phyloP scores from a whole-genome alignment of 2,113 vertebrate species.

The Psittacara wagleri region DNA sequence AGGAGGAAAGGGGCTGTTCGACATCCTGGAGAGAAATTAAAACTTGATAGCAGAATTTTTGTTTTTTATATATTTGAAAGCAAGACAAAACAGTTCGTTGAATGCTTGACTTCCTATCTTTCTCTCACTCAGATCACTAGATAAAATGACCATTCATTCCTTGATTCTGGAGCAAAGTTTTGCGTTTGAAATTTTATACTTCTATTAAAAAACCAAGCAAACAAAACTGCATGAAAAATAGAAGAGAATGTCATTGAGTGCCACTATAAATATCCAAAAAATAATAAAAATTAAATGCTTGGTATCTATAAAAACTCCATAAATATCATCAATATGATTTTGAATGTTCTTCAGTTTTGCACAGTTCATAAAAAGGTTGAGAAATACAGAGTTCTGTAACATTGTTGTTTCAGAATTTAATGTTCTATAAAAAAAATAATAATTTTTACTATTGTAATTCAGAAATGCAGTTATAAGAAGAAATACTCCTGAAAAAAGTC shows the following conservation, averaged over 20 bases:
- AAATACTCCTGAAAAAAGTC: not conserved
- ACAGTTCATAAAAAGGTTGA: not conserved
- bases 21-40: not conserved
- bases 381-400: not conserved
- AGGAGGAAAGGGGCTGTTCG: accelerated
- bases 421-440: not conserved
- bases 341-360: not conserved
- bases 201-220: not conserved
- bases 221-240: not conserved
- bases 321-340: not conserved
- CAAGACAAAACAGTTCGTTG: not conserved
- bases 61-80: not conserved
- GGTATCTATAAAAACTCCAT: not conserved
- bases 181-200: not conserved
- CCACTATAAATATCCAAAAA: not conserved
- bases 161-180: not conserved
- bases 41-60: not conserved
- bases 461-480: not conserved
- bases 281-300: not conserved
- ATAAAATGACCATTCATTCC: not conserved
- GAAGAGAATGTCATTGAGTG: not conserved
- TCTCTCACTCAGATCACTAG: not conserved
- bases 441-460: not conserved
- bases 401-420: not conserved
- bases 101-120: not conserved